Evolutionary conservation across 2,113 vertebrate species (phyloP), one percentile per base, ranked within the genome.

Genomic region (Ailurus styani): DNA sequence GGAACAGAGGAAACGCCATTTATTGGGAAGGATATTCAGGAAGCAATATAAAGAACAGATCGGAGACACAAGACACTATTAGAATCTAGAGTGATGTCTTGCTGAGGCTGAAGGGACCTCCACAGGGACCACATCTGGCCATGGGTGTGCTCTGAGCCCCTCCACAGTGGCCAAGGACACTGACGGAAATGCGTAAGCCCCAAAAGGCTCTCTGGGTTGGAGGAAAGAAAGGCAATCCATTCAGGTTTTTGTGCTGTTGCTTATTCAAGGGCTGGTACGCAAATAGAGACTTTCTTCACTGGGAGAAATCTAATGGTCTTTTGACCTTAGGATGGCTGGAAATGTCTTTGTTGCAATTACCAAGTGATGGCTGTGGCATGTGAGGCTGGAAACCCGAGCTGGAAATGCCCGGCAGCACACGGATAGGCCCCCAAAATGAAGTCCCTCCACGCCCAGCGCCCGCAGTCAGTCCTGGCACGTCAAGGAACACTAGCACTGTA

Each of bases 141-240:
- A 15, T 7, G 34, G 2, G 12, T 11, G 11, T 21, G 21, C 17
- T 20, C 66, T 25, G 47, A 20, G 11, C 18, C 9, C 18, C 12
- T 29, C 7, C 29, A 31, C 25, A 0, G 0, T 18, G 5, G 29
- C 0, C 3, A 2, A 25, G 14, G 47, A 45, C 40, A 9, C 12
- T 15, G 47, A 14, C 1, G 29, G 31, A 47, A 81, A 84, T 4
- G 15, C 9, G 29, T 3, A 34, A 29, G 14, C 21, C 27, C 20
- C 2, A 6, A 34, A 66, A 7, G n/a, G 29, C 10, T 9, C 11
- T 82, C 34, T 9, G 1, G 14, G 47, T 23, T 17, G 62, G 25
- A 37, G 12, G 27, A 72, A 42, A 54, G 52, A 83, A 42, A 57
- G 40, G 27, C 8, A 11, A 6, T 7, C 29, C 40, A 7, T 7